Percentiles rank a stretch among this genome's conserved stretches.
These are phyloP conservation scores for Ephialtes manifestator DNA, from an alignment of 2,888 invertebrate genomes.

Conservation along the genomic window DNA sequence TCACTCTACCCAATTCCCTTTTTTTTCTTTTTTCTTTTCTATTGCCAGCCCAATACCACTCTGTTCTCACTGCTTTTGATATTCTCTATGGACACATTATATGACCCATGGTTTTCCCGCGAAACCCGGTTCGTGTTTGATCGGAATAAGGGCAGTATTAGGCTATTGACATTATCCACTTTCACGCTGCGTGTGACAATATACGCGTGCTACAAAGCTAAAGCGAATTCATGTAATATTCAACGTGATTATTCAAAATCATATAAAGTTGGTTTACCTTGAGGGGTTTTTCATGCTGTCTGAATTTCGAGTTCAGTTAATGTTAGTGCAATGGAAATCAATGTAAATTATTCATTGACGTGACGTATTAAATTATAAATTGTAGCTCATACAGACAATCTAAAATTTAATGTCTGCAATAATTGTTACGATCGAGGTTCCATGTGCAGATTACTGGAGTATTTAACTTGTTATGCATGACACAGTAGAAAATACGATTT, in stretches of 20 bases:
- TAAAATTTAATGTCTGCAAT: not conserved
- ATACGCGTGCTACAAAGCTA: conserved; percentile 24
- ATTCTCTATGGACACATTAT: conserved; percentile 66
- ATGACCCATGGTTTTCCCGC: conserved; percentile 48
- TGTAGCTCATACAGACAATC: not conserved
- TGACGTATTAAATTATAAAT: not conserved
- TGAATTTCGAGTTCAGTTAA: not conserved
- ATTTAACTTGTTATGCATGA: not conserved
- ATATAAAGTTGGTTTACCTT: conserved; percentile 14
- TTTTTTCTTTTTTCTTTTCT: conserved; percentile 47
- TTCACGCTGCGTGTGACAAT: conserved; percentile 24
- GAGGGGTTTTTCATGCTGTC: conserved; percentile 8
- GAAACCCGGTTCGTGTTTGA: not conserved
- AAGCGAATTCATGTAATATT: conserved; percentile 36
- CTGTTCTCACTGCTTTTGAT: conserved; percentile 47
- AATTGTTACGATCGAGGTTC: not conserved
- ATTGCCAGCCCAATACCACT: conserved; percentile 39
- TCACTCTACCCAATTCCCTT: conserved; percentile 26
- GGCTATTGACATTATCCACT: conserved; percentile 28
- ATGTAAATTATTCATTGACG: not conserved
- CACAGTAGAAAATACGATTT: conserved; percentile 64
- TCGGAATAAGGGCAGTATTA: conserved; percentile 21
- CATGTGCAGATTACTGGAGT: not conserved
- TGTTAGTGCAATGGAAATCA: not conserved
- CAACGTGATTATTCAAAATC: conserved; percentile 25